A percentile compares a stretch with the other conserved stretches of the same genome.
Conservation (phyloP, 1,140 invertebrate species). For the Delia radicum region DNA sequence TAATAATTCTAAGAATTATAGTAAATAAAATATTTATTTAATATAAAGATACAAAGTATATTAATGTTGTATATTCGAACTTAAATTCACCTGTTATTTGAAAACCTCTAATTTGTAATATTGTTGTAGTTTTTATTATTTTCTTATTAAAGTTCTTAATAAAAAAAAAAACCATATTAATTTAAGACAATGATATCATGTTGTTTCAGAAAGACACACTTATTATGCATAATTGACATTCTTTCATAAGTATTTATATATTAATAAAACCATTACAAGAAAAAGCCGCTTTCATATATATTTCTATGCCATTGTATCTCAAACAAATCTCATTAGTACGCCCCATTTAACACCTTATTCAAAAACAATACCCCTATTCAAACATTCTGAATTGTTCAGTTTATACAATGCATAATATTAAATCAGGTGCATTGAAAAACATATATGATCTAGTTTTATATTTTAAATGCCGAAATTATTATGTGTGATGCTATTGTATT, state of each 20-base stretch:
- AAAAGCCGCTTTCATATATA: not conserved
- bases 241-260: not conserved
- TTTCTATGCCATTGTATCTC: conserved; percentile 7
- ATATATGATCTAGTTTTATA: conserved; percentile 5
- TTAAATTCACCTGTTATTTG: not conserved
- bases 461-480: not conserved
- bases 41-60: no score
- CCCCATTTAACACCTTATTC: conserved; percentile 52
- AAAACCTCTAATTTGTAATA: not conserved
- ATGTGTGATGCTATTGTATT: not conserved
- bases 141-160: not conserved
- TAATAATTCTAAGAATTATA: no score
- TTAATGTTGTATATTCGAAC: no score
- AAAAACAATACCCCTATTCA: conserved; percentile 14
- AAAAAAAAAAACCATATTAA: not conserved
- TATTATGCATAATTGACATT: not conserved
- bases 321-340: conserved; percentile 52
- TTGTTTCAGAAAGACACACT: not conserved
- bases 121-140: not conserved
- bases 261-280: not conserved
- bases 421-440: not conserved
- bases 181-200: conserved; percentile 6
- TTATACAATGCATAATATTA: not conserved
- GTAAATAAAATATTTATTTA: no score
- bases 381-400: not conserved